phyloP scores from a whole-genome alignment of 2,113 vertebrate genomes.

The Drymodes brunneopygia region DNA sequence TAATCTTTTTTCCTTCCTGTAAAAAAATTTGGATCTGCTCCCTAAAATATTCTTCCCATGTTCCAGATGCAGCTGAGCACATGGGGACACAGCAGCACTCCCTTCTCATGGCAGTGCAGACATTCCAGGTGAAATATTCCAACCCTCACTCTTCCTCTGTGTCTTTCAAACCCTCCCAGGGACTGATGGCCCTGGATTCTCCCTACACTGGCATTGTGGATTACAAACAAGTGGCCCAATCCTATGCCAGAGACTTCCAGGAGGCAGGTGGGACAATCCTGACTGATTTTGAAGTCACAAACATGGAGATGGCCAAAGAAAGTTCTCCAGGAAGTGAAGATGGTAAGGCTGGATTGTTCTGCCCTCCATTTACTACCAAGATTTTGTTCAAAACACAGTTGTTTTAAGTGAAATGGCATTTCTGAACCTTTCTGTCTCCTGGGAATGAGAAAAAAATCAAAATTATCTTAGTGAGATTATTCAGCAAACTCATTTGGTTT shows the following conservation, averaged over 20 bases:
- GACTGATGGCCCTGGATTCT: constrained; percentile 93
- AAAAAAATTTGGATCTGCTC: background rate
- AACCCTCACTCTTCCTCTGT: background rate
- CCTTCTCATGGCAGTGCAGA: fast-evolving
- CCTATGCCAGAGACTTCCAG: constrained; percentile 85
- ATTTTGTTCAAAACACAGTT: background rate
- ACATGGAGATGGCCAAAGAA: constrained; percentile 80
- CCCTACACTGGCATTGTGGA: constrained; percentile 94
- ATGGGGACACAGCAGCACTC: background rate
- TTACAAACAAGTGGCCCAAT: constrained; percentile 84
- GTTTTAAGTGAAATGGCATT: background rate
- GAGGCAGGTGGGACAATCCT: constrained; percentile 83
- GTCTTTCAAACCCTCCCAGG: constrained; percentile 63
- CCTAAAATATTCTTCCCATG: background rate
- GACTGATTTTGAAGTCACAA: constrained; percentile 82
- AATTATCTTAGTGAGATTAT: background rate
- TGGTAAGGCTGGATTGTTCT: constrained; percentile 67
- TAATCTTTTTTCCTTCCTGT: too few species aligned
- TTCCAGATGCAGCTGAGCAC: background rate
- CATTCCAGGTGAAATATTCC: background rate
- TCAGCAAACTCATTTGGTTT: background rate
- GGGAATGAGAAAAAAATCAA: background rate
- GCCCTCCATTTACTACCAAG: background rate
- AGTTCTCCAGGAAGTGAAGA: constrained; percentile 73
- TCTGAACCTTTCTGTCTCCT: background rate